phyloP scores from a whole-genome alignment of 2,888 invertebrate species.

The Schizotus pectinicornis region DNA sequence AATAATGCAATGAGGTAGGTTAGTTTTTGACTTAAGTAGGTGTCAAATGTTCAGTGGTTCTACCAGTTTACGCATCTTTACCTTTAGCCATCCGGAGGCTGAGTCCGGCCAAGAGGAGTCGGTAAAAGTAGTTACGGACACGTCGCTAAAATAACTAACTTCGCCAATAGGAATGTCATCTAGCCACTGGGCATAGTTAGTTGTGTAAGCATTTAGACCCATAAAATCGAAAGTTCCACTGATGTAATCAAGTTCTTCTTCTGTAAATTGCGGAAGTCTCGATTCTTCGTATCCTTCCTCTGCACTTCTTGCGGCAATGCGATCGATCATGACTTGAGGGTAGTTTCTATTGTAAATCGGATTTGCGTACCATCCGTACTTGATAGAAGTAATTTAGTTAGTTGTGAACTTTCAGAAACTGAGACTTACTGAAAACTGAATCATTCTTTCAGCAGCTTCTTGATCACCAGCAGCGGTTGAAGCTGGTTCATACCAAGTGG shows the following conservation, averaged over 20 bases:
- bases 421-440: conserved; percentile 62
- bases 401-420: too few species aligned
- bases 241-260: conserved; percentile 65
- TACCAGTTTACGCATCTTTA: conserved; percentile 18
- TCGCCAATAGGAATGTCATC: conserved; percentile 2
- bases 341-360: conserved; percentile 74
- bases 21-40: conserved; percentile 1
- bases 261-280: conserved; percentile 67
- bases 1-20: too few species aligned
- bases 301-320: conserved; percentile 64
- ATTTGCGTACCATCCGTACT: conserved; percentile 51
- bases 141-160: conserved; percentile 9
- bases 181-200: conserved; percentile 62
- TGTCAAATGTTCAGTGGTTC: conserved; percentile 31
- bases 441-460: conserved; percentile 64
- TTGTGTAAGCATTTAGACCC: conserved; percentile 78
- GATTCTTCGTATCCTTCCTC: conserved; percentile 66
- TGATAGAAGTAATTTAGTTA: conserved; percentile 1
- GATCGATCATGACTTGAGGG: conserved; percentile 67
- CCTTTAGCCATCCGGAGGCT: conserved; percentile 61
- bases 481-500: conserved; percentile 68
- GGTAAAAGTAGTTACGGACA: not conserved
- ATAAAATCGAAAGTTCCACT: conserved; percentile 72
- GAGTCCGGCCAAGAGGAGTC: conserved; percentile 27
- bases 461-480: conserved; percentile 61